Conservation (phyloP, 2,888 invertebrate genomes). For the Carabus problematicus region DNA sequence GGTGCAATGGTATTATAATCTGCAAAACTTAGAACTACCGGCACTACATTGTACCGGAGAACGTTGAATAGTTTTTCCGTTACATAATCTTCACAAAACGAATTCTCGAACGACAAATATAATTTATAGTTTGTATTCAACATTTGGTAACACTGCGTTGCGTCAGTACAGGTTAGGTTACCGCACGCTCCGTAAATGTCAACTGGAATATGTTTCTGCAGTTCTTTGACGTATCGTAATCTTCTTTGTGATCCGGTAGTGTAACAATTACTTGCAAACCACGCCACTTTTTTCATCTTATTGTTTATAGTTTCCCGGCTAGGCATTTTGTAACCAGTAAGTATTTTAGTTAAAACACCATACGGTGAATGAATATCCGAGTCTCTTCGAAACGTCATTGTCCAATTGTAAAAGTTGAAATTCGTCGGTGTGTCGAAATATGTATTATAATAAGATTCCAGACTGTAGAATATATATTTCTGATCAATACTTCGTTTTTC, state of each 20-base stretch:
- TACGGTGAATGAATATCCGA: conserved; percentile 58
- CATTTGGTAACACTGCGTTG: conserved; percentile 59
- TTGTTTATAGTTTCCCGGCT: conserved; percentile 44
- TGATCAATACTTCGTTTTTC: conserved; percentile 56
- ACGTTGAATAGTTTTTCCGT: conserved; percentile 46
- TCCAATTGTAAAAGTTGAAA: conserved; percentile 63
- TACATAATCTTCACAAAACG: conserved; percentile 46
- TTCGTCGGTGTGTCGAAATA: conserved; percentile 47
- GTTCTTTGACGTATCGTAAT: conserved; percentile 58
- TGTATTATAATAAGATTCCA: conserved; percentile 59
- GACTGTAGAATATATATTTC: conserved; percentile 61
- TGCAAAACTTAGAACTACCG: conserved; percentile 45
- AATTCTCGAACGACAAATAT: conserved; percentile 47
- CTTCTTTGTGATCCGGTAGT: conserved; percentile 55
- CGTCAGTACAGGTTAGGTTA: conserved; percentile 51
- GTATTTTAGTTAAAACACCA: conserved; percentile 45
- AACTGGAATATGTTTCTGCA: conserved; percentile 65
- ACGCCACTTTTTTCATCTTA: conserved; percentile 63
- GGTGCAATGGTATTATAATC: conserved; percentile 44
- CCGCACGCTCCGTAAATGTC: conserved; percentile 73
- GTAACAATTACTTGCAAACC: conserved; percentile 58
- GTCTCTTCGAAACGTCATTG: conserved; percentile 65
- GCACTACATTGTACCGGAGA: conserved; percentile 42
- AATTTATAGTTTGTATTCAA: conserved; percentile 53
- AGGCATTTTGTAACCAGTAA: conserved; percentile 47